Percentiles rank a stretch among this genome's conserved stretches.
phyloP scores from a whole-genome alignment of 2,797 vertebrate species.

The Galaxias olidus region DNA sequence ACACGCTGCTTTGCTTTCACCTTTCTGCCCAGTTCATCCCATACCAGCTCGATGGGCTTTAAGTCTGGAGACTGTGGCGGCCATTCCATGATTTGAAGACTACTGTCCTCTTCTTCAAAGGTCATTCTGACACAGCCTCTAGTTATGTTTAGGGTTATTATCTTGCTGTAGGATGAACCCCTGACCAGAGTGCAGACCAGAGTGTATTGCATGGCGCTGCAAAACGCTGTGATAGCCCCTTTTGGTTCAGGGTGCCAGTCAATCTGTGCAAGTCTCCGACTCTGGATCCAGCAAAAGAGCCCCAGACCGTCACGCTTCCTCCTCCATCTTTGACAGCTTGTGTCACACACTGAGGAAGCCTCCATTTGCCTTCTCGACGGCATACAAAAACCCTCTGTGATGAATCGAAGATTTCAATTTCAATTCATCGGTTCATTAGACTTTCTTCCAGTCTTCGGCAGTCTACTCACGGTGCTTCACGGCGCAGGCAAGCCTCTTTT shows the following conservation, averaged over 20 bases:
- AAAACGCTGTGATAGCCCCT: not conserved
- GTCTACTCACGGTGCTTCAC: not conserved
- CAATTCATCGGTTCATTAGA: not conserved
- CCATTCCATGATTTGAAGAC: slow-evolving; percentile 10
- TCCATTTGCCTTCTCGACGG: slow-evolving; percentile 7
- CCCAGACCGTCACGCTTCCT: slow-evolving; percentile 13
- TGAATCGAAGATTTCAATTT: not conserved
- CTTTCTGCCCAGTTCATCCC: too few relatives aligned
- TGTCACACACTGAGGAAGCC: slow-evolving; percentile 16
- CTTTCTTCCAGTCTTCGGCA: not conserved
- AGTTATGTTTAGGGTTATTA: slow-evolving; percentile 1
- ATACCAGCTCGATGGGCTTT: slow-evolving; percentile 25
- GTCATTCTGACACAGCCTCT: slow-evolving; percentile 12
- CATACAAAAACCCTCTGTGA: not conserved
- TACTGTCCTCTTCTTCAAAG: slow-evolving; percentile 7
- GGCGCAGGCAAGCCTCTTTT: slow-evolving; percentile 6
- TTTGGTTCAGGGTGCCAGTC: slow-evolving; percentile 10
- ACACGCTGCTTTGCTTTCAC: too few relatives aligned
- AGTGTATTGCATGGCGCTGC: too few relatives aligned
- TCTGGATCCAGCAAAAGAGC: slow-evolving; percentile 6
- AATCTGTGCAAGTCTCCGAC: slow-evolving; percentile 7
- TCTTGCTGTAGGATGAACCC: too few relatives aligned
- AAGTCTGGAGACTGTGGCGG: slow-evolving; percentile 12
- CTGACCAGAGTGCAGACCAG: too few relatives aligned
- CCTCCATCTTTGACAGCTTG: slow-evolving; percentile 16